phyloP scores from a whole-genome alignment of 30 jellyfish, hydroid and myxozoan genomes.

The Phacellophora camtschatica region DNA sequence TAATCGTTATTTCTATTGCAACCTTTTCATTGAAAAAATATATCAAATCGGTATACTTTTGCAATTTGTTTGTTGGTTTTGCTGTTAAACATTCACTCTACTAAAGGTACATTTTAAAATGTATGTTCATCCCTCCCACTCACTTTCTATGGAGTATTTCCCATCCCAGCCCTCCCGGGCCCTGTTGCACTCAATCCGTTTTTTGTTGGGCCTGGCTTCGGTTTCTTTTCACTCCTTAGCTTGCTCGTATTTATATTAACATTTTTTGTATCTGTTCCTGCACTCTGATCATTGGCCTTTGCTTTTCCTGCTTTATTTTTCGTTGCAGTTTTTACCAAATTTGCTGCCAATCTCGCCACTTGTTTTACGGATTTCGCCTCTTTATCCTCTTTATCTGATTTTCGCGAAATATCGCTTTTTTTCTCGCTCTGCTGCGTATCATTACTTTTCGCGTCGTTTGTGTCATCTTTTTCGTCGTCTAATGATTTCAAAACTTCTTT shows the following conservation, averaged over 20 bases:
- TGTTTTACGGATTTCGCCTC: constrained; percentile 75
- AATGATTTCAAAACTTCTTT: constrained; percentile 94
- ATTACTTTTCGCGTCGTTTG: background rate
- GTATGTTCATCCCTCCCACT: too few species aligned
- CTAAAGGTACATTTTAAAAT: too few species aligned
- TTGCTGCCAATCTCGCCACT: constrained; percentile 92
- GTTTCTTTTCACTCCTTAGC: constrained; percentile 47
- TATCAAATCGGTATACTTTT: too few species aligned
- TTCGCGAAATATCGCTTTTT: constrained; percentile 80
- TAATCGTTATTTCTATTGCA: too few species aligned
- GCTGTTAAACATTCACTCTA: background rate
- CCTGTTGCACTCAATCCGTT: constrained; percentile 78
- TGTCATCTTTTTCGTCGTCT: constrained; percentile 74
- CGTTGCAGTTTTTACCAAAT: constrained; percentile 69
- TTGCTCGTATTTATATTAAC: constrained; percentile 2
- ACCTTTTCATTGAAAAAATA: too few species aligned
- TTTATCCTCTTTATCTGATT: constrained; percentile 28
- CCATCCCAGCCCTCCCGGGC: constrained; percentile 96
- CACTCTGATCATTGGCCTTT: constrained; percentile 1
- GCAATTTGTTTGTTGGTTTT: background rate
- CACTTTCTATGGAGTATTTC: constrained; percentile 76
- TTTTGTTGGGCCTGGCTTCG: constrained; percentile 84
- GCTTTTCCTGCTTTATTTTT: constrained; percentile 13
- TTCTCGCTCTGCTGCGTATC: constrained; percentile 41
- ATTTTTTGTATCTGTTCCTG: background rate